Base-by-base conservation (phyloP, 2,113 vertebrate species). In the Mesoclemmys tuberculata region DNA sequence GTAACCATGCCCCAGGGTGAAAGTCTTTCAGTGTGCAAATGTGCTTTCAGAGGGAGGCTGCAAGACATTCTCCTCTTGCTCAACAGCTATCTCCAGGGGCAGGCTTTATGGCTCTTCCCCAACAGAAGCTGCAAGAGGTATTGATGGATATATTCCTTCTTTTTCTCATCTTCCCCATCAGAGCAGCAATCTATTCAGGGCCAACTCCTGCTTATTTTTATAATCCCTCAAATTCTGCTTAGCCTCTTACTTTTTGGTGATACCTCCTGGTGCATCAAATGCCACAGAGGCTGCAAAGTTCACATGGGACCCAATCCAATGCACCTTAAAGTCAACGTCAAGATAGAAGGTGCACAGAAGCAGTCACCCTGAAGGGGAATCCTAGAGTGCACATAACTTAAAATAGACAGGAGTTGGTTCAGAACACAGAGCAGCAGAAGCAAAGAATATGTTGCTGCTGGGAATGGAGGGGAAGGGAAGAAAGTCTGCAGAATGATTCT, bases 401-500 rank as follows among this genome's bases (percentile, higher is more conserved):
- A 44, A 74, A 38, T 22, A 71, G 19, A 71, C n/a, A n/a, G n/a
- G 10, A 24, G 38, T 44, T 74, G 71, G 71, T 41, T 74, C 38
- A 10, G 5, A 41, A 74, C 38, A 74, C 10, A 41, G 22, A 26
- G 71, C 38, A 93, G 38, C 75, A 79, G 71, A 89, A 92, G 89
- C 85, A 87, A 82, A 88, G 51, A 35, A 31, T 52, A 94, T 87
- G 41, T 94, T 29, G 94, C 54, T 46, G 78, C 51, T 41, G 22
- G 24, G 51, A 55, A 81, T 2, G 9, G 94, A 55, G 41, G 84
- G 88, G 41, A 93, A 58, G 71, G 68, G 92, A 82, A 92, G 80
- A 84, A 97, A 6, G 82, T 80, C 27, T 82, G n/a, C 90, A 94
- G 93, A 68, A 88, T 91, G 80, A 93, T 56, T 95, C 9, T 41